These are phyloP conservation scores for Macaria liturata DNA, from an alignment of 2,888 invertebrate species.

Conservation along the genomic window DNA sequence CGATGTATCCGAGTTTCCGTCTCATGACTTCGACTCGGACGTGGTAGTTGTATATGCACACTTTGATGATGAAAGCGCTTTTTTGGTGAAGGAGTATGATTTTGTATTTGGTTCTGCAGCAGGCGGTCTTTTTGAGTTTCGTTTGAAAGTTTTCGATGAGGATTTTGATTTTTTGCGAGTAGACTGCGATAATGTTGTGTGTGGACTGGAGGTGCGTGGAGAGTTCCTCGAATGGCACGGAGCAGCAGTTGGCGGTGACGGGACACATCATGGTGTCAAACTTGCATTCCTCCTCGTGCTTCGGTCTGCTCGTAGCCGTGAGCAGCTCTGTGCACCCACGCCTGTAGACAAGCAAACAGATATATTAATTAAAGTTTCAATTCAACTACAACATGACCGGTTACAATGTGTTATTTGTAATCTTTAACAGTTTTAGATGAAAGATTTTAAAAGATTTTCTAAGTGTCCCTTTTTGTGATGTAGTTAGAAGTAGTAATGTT, in stretches of 20 bases:
- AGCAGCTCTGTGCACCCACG: slow-evolving; percentile 76
- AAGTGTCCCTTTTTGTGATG: no score
- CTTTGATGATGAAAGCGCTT: slow-evolving; percentile 78
- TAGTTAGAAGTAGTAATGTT: no score
- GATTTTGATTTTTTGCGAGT: slow-evolving; percentile 78
- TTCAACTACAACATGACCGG: no score
- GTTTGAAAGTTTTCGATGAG: slow-evolving; percentile 78
- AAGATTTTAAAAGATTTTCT: no score
- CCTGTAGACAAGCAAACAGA: slow-evolving; percentile 53
- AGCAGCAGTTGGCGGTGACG: slow-evolving; percentile 71
- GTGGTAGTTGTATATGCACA: slow-evolving; percentile 77
- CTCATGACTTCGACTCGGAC: slow-evolving; percentile 77
- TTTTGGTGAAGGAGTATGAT: slow-evolving; percentile 73
- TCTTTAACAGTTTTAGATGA: no score
- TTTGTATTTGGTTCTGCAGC: slow-evolving; percentile 77
- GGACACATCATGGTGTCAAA: slow-evolving; percentile 76
- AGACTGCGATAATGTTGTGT: slow-evolving; percentile 76
- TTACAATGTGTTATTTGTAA: no score
- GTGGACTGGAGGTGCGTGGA: slow-evolving; percentile 65
- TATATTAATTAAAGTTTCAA: neutral
- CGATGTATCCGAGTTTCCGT: slow-evolving; percentile 70
- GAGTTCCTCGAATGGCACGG: slow-evolving; percentile 72
- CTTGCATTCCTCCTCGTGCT: slow-evolving; percentile 76
- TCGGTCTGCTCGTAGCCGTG: slow-evolving; percentile 63
- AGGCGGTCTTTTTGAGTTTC: slow-evolving; percentile 75